Base-by-base conservation (phyloP, 1,140 invertebrate genomes). In the Formica selysi region DNA sequence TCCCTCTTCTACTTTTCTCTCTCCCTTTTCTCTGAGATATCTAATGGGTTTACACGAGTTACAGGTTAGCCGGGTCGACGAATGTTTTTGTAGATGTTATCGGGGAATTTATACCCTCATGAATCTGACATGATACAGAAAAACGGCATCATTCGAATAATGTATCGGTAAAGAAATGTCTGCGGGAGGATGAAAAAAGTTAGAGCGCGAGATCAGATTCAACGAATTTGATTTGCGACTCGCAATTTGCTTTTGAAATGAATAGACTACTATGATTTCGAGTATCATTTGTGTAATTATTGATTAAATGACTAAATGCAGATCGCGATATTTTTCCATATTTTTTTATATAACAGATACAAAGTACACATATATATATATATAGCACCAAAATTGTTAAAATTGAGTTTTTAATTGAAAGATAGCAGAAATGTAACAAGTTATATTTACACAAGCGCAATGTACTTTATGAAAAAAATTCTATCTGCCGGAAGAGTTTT, bases 21-120 rank as follows among this genome's bases (percentile, higher is more conserved):
- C 2, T 32, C n/a, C 7, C 19, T 48, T 4, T 13, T 22, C 13
- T n/a, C 16, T 57, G 54, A 62, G 26, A 73, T 44, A 73, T 48
- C 54, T 19, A 29, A 73, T 73, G 32, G 73, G 32, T 51, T 78
- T 78, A 78, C 26, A 38, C 26, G 32, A 44, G 73, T 85, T 85
- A 78, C 70, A 85, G 44, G 44, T 65, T 78, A 22, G 32, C 48
- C 22, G n/a, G 22, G 19, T 84, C 41, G 73, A 64, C n/a, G 61
- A 36, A 78, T 85, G 48, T 78, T 85, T 83, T 73, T 83, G 67
- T 83, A 83, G 54, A 48, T 83, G 54, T 48, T 83, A 83, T 83
- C 68, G 26, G 48, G 29, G 68, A 61, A 73, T 61, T 83, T 68
- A 73, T 83, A 83, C 79, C 38, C n/a, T 62, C 79, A 83, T 62